Evolutionary conservation across 2,113 vertebrate species (phyloP).

Genomic region (Xenopus borealis): DNA sequence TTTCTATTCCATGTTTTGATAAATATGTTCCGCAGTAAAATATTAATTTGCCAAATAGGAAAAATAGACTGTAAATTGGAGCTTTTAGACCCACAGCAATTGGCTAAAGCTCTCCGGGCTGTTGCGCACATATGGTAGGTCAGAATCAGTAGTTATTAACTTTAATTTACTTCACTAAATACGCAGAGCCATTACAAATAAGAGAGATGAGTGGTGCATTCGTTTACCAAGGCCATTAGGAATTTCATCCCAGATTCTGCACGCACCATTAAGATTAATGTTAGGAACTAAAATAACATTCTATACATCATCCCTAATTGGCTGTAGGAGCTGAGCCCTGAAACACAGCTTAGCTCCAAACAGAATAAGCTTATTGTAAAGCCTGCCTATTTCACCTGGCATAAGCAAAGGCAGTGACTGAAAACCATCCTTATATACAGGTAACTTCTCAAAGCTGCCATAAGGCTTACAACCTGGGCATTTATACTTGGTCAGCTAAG

Average conservation of each 20-base stretch:
- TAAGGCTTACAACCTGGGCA: no score
- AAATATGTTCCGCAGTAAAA: no score
- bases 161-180: neutral
- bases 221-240: neutral
- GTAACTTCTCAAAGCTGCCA: no score
- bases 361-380: no score
- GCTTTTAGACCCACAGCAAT: neutral
- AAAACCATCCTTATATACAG: no score
- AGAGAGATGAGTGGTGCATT: neutral
- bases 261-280: constrained; percentile 5
- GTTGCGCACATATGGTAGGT: neutral
- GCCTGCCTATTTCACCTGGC: no score
- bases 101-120: neutral
- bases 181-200: neutral
- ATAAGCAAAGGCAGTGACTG: no score
- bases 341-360: neutral
- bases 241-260: constrained; percentile 7
- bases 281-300: neutral
- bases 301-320: neutral
- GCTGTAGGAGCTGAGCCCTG: neutral
- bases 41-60: no score
- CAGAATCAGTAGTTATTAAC: neutral
- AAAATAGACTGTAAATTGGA: neutral
- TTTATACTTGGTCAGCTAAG: no score
- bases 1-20: no score